phyloP scores from a whole-genome alignment of 2,888 invertebrate species.

The Amiota communis region DNA sequence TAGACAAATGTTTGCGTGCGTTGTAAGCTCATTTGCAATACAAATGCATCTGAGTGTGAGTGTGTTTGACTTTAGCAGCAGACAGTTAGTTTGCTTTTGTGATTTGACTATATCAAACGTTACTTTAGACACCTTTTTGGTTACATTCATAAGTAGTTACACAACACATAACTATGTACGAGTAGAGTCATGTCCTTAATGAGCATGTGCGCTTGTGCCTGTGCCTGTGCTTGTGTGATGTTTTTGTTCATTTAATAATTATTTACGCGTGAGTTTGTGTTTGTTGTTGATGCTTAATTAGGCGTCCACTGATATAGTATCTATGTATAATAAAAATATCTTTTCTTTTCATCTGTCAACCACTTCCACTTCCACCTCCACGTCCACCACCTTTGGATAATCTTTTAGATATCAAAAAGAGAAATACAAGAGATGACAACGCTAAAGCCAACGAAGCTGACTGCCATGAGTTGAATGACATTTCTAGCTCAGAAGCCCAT shows the following conservation, averaged over 20 bases:
- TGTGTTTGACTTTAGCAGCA: conserved; percentile 19
- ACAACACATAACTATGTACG: too few species aligned
- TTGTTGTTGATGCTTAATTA: conserved; percentile 4
- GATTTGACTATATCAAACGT: conserved; percentile 60
- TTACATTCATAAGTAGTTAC: conserved; percentile 15
- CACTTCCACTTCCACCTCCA: not conserved
- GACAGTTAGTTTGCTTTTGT: conserved; percentile 53
- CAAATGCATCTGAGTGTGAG: conserved; percentile 34
- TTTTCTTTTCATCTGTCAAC: too few species aligned
- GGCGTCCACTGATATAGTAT: not conserved
- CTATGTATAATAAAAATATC: too few species aligned
- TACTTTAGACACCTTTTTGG: conserved; percentile 64
- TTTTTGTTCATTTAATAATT: conserved; percentile 24
- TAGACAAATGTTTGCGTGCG: conserved; percentile 9
- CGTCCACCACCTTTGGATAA: not conserved
- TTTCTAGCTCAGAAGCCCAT: conserved; percentile 8
- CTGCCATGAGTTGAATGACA: conserved; percentile 22
- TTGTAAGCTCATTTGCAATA: not conserved
- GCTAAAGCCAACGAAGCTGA: not conserved
- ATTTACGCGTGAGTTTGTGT: conserved; percentile 27
- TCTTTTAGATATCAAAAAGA: conserved; percentile 3
- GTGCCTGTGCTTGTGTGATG: conserved; percentile 1
- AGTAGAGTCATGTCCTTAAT: not conserved
- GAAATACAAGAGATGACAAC: too few species aligned
- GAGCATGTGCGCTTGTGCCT: conserved; percentile 24